Percentiles rank a stretch among this genome's conserved stretches.
Evolutionary conservation across 2,888 invertebrate genomes (phyloP).

Genomic region (Tachina fera): DNA sequence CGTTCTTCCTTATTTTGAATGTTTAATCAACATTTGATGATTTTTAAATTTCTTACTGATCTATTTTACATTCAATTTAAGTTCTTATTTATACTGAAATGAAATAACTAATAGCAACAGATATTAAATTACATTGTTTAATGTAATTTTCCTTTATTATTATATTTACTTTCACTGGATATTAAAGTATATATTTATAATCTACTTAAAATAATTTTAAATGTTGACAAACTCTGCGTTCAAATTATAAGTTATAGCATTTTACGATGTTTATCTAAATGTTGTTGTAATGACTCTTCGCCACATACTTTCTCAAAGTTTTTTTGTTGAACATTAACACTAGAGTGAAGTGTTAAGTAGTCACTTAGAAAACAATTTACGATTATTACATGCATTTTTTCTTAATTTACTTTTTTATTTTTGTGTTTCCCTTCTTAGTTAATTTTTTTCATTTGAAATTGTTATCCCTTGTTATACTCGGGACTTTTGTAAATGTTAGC

Average conservation of each 20-base stretch:
- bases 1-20: too few species aligned
- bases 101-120: too few species aligned
- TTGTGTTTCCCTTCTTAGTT: slow-evolving; percentile 7
- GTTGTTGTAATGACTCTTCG: background rate
- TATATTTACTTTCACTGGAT: too few species aligned
- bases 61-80: too few species aligned
- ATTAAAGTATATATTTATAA: too few species aligned
- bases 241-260: slow-evolving; percentile 18
- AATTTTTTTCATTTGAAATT: slow-evolving; percentile 29
- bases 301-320: background rate
- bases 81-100: too few species aligned
- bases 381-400: slow-evolving; percentile 59
- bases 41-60: too few species aligned
- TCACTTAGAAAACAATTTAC: slow-evolving; percentile 65
- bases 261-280: background rate
- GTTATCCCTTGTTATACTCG: slow-evolving; percentile 57
- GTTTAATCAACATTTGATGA: too few species aligned
- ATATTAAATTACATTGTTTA: too few species aligned
- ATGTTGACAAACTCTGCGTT: background rate
- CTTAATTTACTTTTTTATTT: background rate
- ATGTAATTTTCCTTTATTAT: too few species aligned
- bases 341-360: slow-evolving; percentile 61
- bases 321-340: background rate
- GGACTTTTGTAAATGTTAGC: slow-evolving; percentile 46
- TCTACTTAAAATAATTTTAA: too few species aligned